Base-by-base conservation (phyloP, 30 jellyfish, hydroid and myxozoan species). In the Euphysa ruthae region DNA sequence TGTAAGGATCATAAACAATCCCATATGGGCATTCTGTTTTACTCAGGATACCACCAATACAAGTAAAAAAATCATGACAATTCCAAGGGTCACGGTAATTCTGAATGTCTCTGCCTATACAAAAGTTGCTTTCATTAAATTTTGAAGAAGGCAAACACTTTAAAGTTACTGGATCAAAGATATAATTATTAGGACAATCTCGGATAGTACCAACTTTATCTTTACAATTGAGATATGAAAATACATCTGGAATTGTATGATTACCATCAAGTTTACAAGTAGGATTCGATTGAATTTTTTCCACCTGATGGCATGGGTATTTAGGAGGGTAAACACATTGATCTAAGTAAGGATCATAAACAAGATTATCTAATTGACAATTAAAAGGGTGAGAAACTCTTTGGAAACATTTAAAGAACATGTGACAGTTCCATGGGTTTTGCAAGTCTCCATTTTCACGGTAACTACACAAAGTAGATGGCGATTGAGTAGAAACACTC, bases 351-450 rank as follows among this genome's bases (percentile, higher is more conserved):
- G 95, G 95, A 62, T 83, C 52, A 78, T 66, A 83, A 12, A 75
- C 89, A 55, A 83, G 38, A 10, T 44, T 34, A 1, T 61, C 14
- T 1, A 19, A 19, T 60, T 83, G 93, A 56, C 95, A 83, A 65
- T 68, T 43, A 28, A 82, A 73, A 1, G 60, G 68, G 64, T 82
- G 71, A 0, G 94, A 63, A 30, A 25, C 21, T 13, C 72, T 65
- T 23, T 38, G 43, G 21, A 26, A 73, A 50, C 95, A 83, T 38
- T 70, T 76, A 69, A 75, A 60, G 33, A 83, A 83, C 83, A 35
- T 70, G 69, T 83, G 95, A 63, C 95, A 83, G 49, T 83, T 61
- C 95, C 95, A 83, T 12, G 95, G 95, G 52, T 77, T 32, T 30
- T 66, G 26, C 73, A 46, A 83, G 56, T 83, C 87, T 26, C 55